Base-by-base conservation (phyloP, 2,797 vertebrate species). In the Anabacerthia variegaticeps region DNA sequence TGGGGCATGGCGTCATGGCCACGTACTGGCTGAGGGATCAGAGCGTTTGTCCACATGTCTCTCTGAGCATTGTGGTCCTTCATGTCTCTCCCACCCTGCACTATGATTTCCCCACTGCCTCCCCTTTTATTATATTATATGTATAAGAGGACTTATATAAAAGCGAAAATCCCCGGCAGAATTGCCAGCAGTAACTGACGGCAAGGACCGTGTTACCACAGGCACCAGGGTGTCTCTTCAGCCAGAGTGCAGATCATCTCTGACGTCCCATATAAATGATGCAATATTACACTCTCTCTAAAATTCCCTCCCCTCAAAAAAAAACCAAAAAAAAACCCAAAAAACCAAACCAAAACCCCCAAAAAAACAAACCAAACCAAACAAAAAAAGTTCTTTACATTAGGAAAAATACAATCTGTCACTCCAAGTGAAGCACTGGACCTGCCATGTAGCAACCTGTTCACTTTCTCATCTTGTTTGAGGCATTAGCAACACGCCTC, bases 11-110 rank as follows among this genome's bases (percentile, higher is more conserved):
- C 23, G 26, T 14, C 22, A 7, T 19, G 62, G 49, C 54, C 54
- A 68, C 0, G 1, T 28, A 27, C 37, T 2, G 5, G 30, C 69
- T 75, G 58, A 62, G 52, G 2, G 1, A 21, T 30, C 2, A 0
- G n/a, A 69, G 36, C 37, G n/a, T 36, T 43, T 30, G 2, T 6
- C 59, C 30, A 3, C 0, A 6, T 39, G 12, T 68, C 34, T 28
- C 23, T 2, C 20, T 48, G 36, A 30, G 17, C 22, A 24, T 2
- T 61, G 72, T 0, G 0, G 8, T 24, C 27, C 73, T 63, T 73
- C 67, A 44, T 7, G 14, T 81, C 55, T 51, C 24, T 66, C 27
- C 26, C 17, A 44, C 6, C 28, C 49, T 30, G 26, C 7, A 4
- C 28, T 52, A 21, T 56, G 44, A 39, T 56, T 32, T 52, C 15